Base-by-base conservation (phyloP, 2,113 vertebrate genomes). In the Pygoscelis adeliae region DNA sequence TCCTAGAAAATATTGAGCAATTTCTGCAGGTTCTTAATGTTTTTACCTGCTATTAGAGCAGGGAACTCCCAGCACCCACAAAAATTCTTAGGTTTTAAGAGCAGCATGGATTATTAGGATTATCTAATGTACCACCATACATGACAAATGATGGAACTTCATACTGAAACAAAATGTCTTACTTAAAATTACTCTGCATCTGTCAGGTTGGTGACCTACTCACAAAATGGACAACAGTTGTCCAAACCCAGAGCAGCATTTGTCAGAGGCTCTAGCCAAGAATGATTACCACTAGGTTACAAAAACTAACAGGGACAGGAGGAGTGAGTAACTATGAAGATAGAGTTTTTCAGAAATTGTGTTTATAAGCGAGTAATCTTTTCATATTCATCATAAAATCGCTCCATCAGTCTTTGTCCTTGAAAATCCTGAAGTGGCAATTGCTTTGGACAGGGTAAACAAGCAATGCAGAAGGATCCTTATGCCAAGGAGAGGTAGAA, bases 391-490 rank as follows among this genome's bases (percentile, higher is more conserved):
- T 87, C 40, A 70, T 76, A 58, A 85, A 94, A 90, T 66, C 7
- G 0, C 13, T 93, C 65, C 78, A 78, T 80, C 67, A 40, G 53
- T 63, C 85, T 83, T 91, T 73, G 55, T 88, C 88, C 90, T 93
- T 94, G 90, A 92, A 92, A 90, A 92, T 81, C 53, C 50, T 93
- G 49, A 90, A 93, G 85, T 80, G 56, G 26, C 74, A 87, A 70
- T 93, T 95, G 79, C 83, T 93, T 95, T 95, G 93, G 96, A 80
- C 78, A 42, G 30, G 86, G 34, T 89, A 86, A 93, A 93, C 50
- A 95, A 90, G 63, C 26, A 86, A 10, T 46, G 29, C n/a, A 73
- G 50, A 77, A 92, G 53, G 50, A 96, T 89, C 13, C 22, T 63
- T 83, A 65, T 26, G 67, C 85, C 90, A 94, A 95, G 79, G 88